These are phyloP conservation scores for Ellobius talpinus DNA, from an alignment of 2,113 vertebrate genomes.

Conservation along the genomic window DNA sequence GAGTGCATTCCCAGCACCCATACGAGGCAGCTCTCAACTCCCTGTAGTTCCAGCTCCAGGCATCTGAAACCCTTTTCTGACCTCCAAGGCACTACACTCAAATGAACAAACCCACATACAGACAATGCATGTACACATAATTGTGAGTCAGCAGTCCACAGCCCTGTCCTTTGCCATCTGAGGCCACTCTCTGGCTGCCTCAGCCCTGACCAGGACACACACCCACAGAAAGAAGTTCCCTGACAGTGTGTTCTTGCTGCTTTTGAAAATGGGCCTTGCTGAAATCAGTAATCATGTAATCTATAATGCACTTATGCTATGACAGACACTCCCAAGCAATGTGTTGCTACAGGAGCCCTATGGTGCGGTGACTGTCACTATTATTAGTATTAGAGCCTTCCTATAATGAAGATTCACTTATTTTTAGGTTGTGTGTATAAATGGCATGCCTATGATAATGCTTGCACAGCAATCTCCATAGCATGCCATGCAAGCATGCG, in stretches of 20 bases:
- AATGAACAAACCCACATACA: background rate
- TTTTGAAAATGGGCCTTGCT: slow-evolving; percentile 33
- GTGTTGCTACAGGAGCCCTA: background rate
- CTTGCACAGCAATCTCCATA: background rate
- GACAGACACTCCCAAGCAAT: background rate
- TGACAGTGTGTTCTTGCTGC: background rate
- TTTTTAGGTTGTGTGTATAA: background rate
- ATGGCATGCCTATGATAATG: background rate
- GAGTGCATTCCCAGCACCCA: background rate
- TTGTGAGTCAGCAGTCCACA: background rate
- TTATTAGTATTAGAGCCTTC: background rate
- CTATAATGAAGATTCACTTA: background rate
- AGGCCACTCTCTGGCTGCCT: background rate
- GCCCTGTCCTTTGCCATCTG: background rate
- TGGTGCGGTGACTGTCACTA: background rate
- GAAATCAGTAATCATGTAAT: background rate
- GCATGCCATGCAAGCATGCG: background rate
- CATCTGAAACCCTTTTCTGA: background rate
- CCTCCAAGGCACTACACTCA: no score
- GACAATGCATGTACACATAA: background rate
- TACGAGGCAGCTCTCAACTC: background rate
- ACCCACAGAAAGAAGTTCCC: background rate
- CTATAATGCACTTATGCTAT: background rate
- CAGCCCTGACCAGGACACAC: background rate
- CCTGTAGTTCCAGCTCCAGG: background rate